A percentile compares a stretch with the other conserved stretches of the same genome.
These are phyloP conservation scores for Campaea margaritaria DNA, from an alignment of 2,888 invertebrate genomes.

Conservation along the genomic window DNA sequence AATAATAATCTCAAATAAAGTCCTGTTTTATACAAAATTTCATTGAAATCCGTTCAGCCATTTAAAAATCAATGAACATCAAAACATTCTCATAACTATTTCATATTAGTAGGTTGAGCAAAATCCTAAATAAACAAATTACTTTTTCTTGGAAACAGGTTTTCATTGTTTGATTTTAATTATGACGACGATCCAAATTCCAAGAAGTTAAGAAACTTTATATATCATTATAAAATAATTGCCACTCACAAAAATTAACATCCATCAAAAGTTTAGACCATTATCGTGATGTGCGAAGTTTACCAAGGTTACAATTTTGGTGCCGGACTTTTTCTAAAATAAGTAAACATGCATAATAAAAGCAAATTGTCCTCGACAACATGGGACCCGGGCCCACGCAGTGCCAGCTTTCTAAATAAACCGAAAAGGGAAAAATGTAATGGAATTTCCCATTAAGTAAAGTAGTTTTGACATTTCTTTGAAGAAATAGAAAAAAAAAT, in stretches of 20 bases:
- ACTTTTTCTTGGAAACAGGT: too few relatives aligned
- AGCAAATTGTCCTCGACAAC: constrained; percentile 5
- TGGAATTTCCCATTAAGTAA: constrained; percentile 17
- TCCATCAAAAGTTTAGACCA: neutral
- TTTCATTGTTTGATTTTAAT: too few relatives aligned
- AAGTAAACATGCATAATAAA: constrained; percentile 4
- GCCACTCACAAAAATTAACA: neutral
- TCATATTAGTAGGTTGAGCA: too few relatives aligned
- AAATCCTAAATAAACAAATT: too few relatives aligned
- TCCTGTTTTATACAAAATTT: too few relatives aligned
- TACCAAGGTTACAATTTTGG: neutral
- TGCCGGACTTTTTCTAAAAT: neutral
- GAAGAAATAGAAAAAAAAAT: constrained; percentile 27
- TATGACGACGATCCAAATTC: too few relatives aligned
- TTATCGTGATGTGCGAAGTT: neutral
- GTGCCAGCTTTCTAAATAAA: constrained; percentile 24
- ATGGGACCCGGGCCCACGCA: neutral
- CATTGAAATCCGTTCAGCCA: too few relatives aligned
- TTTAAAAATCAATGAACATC: too few relatives aligned
- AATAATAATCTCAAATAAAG: too few relatives aligned
- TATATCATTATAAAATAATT: too few relatives aligned
- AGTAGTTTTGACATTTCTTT: constrained; percentile 32
- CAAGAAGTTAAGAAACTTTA: too few relatives aligned
- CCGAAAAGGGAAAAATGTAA: constrained; percentile 14
- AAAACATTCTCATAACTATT: too few relatives aligned